A percentile compares a stretch with the other conserved stretches of the same genome.
phyloP scores from a whole-genome alignment of 2,113 vertebrate genomes.

The Lamprologus callipterus region DNA sequence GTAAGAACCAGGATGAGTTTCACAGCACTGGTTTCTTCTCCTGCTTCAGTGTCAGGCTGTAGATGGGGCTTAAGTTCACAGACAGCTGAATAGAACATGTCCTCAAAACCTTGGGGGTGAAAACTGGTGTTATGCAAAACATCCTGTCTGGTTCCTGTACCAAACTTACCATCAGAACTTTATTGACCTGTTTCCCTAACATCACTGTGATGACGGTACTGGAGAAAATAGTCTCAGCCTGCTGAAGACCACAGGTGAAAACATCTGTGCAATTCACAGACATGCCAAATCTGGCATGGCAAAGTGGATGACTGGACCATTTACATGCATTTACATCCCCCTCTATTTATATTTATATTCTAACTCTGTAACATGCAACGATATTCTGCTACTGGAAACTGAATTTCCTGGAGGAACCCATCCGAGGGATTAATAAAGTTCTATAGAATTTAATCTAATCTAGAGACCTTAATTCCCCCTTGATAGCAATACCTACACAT shows the following conservation, averaged over 20 bases:
- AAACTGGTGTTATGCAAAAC: not conserved
- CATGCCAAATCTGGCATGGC: not conserved
- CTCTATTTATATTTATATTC: not conserved
- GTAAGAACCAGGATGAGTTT: not conserved
- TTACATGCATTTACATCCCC: not conserved
- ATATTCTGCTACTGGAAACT: not conserved
- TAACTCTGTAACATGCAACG: not conserved
- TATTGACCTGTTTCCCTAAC: not conserved
- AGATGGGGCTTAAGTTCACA: not conserved
- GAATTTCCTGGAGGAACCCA: not conserved
- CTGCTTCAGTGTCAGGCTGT: not conserved
- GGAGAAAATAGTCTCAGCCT: not conserved
- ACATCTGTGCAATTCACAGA: fast-evolving
- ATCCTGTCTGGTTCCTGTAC: not conserved
- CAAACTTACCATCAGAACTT: fast-evolving
- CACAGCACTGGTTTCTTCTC: not conserved
- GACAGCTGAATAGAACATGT: fast-evolving
- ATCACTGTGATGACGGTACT: not conserved
- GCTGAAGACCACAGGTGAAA: too few relatives aligned
- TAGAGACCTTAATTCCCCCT: not conserved
- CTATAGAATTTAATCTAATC: not conserved
- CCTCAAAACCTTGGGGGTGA: not conserved
- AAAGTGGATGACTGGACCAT: fast-evolving
- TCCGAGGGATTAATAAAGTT: fast-evolving
- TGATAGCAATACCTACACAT: not conserved